These are phyloP conservation scores for Dendrocopos noguchii DNA, from an alignment of 2,113 vertebrate genomes.

Conservation along the genomic window DNA sequence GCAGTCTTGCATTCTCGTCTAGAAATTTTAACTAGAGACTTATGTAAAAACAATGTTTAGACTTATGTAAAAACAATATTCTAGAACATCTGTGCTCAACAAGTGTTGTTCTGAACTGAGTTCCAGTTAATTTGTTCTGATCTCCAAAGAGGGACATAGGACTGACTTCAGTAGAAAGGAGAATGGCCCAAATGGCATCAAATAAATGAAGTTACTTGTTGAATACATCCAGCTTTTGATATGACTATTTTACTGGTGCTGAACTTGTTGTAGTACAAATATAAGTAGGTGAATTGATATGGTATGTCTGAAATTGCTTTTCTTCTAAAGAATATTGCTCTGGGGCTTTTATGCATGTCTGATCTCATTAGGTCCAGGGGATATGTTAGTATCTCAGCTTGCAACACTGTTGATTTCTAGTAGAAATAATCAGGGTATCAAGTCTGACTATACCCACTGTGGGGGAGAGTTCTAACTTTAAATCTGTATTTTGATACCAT, in stretches of 20 bases:
- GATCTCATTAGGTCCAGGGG: slow-evolving; percentile 18
- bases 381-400: slow-evolving; percentile 22
- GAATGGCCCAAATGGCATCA: not conserved
- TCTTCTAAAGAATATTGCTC: slow-evolving; percentile 38
- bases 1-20: no score
- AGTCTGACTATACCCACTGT: not conserved
- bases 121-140: not conserved
- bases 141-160: not conserved
- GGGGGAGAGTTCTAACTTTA: not conserved
- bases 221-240: not conserved
- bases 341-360: slow-evolving; percentile 59
- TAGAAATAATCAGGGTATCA: not conserved
- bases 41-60: not conserved
- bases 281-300: slow-evolving; percentile 36
- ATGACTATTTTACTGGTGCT: slow-evolving; percentile 5
- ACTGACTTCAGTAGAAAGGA: not conserved
- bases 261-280: not conserved
- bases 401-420: not conserved
- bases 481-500: not conserved
- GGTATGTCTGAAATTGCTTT: slow-evolving; percentile 47
- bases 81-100: not conserved
- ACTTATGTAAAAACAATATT: not conserved
- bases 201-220: slow-evolving; percentile 5
- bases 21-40: no score
- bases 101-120: not conserved